These are phyloP conservation scores for Apostichopus leukothele DNA, from an alignment of 53 echinoderm and acorn worm species.

Conservation along the genomic window DNA sequence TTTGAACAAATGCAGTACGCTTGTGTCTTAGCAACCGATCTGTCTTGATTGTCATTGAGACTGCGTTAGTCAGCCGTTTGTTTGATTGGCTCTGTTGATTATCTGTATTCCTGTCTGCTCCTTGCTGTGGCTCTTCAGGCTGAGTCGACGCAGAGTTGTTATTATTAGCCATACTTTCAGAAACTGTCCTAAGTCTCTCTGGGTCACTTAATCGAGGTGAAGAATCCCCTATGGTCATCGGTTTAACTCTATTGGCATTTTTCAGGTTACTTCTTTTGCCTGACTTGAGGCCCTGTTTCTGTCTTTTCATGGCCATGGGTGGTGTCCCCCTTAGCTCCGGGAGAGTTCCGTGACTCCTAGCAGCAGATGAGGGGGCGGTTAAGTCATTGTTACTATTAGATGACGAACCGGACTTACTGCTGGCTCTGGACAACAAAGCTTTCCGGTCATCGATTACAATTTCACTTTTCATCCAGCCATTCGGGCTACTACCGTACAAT, in stretches of 20 bases:
- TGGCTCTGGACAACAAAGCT: conserved; percentile 2
- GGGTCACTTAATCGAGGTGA: background rate
- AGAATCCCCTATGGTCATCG: background rate
- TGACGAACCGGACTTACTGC: conserved; percentile 11
- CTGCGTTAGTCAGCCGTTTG: conserved; percentile 16
- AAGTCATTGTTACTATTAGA: background rate
- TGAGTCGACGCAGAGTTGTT: conserved; percentile 11
- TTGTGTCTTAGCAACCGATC: conserved; percentile 26
- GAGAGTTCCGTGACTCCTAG: conserved; percentile 2
- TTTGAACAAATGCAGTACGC: conserved; percentile 51
- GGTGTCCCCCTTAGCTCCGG: conserved; percentile 31
- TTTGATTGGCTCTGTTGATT: background rate
- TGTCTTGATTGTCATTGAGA: conserved; percentile 4
- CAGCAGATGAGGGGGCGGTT: background rate
- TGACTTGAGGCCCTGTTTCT: background rate
- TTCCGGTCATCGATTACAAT: background rate
- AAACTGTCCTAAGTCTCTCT: background rate
- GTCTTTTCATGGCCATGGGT: background rate
- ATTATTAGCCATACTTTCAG: conserved; percentile 6
- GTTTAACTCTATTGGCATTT: conserved; percentile 4
- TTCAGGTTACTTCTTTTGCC: background rate
- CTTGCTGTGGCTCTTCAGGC: background rate
- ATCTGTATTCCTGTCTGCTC: background rate
- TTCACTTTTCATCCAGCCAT: conserved; percentile 4
- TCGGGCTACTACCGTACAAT: background rate